phyloP scores from a whole-genome alignment of 2,888 invertebrate species.

The Adela reaumurella region DNA sequence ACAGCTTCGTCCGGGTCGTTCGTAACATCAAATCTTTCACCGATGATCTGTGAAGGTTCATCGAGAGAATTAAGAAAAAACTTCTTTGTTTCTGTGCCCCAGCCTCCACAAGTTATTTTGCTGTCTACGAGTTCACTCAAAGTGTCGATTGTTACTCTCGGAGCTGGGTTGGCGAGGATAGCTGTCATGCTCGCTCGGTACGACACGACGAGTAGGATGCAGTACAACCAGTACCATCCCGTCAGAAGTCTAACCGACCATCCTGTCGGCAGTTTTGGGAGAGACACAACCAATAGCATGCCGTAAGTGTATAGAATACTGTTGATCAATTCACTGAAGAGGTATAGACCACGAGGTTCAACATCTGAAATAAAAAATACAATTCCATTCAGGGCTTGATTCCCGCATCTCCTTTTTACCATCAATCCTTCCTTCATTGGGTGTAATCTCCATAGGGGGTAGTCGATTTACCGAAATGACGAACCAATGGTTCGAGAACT shows the following conservation, averaged over 20 bases:
- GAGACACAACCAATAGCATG: conserved; percentile 74
- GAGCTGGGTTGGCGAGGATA: conserved; percentile 73
- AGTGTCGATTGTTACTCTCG: conserved; percentile 76
- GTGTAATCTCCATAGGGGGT: too few species aligned
- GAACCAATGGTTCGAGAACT: too few species aligned
- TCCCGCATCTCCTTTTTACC: too few species aligned
- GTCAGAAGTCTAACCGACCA: conserved; percentile 79
- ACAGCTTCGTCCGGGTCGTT: conserved; percentile 62
- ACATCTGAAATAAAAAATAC: conserved; percentile 30
- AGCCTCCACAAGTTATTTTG: conserved; percentile 65
- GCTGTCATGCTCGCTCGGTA: conserved; percentile 85
- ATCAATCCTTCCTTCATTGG: too few species aligned
- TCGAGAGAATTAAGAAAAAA: conserved; percentile 71
- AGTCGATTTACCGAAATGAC: too few species aligned
- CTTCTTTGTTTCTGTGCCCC: conserved; percentile 66
- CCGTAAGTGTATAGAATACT: conserved; percentile 77
- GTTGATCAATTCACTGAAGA: conserved; percentile 69
- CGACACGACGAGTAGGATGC: conserved; percentile 72
- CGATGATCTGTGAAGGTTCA: conserved; percentile 62
- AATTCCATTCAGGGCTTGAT: too few species aligned
- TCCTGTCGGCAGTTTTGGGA: conserved; percentile 71
- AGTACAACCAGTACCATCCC: conserved; percentile 87
- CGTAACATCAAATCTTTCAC: conserved; percentile 61
- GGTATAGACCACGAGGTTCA: conserved; percentile 55
- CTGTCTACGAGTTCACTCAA: conserved; percentile 65